These are phyloP conservation scores for Microctenopoma steveboyesi DNA, from an alignment of 2,797 vertebrate genomes.

Conservation along the genomic window DNA sequence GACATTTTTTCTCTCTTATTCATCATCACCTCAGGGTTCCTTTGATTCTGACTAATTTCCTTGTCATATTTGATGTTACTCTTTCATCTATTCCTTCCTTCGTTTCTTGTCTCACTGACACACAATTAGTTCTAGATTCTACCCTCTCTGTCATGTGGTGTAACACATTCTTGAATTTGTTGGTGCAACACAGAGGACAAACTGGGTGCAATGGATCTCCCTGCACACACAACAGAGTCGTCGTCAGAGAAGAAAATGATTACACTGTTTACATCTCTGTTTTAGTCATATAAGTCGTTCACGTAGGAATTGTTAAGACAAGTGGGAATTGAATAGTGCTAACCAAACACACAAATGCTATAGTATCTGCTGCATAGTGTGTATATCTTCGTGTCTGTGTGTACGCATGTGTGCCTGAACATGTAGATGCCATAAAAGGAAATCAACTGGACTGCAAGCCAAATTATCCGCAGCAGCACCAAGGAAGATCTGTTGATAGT, in stretches of 20 bases:
- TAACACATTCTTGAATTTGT: slow-evolving; percentile 10
- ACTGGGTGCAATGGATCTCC: not conserved
- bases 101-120: not conserved
- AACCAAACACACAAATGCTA: slow-evolving; percentile 8
- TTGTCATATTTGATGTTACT: not conserved
- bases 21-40: not conserved
- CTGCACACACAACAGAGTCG: not conserved
- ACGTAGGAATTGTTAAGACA: slow-evolving; percentile 2
- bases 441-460: slow-evolving; percentile 13
- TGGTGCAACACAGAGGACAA: not conserved
- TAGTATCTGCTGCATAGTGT: slow-evolving; percentile 11
- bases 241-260: not conserved
- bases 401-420: slow-evolving; percentile 16
- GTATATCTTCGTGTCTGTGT: not conserved
- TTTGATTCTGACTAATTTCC: slow-evolving; percentile 16
- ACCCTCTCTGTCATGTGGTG: slow-evolving; percentile 7
- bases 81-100: not conserved
- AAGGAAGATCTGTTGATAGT: slow-evolving; percentile 26
- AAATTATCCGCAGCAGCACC: slow-evolving; percentile 29
- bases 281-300: not conserved
- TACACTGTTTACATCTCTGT: not conserved
- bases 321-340: slow-evolving; percentile 17
- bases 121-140: slow-evolving; percentile 3
- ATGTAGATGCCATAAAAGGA: slow-evolving; percentile 24
- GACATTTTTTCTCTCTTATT: not conserved